Base-by-base conservation (phyloP, 30 jellyfish, hydroid and myxozoan species). In the Catostylus mosaicus region DNA sequence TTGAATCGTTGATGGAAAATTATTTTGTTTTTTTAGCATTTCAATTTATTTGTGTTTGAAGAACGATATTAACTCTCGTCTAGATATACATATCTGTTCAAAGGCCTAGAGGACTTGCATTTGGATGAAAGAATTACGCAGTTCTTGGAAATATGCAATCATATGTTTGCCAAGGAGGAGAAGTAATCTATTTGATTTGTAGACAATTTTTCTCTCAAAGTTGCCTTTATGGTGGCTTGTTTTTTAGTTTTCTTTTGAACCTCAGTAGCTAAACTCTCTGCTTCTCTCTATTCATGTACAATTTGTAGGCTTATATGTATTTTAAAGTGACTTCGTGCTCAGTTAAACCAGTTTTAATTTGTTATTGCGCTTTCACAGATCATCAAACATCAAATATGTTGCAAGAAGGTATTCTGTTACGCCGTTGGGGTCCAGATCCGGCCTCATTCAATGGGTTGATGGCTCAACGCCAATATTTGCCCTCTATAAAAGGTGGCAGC, bases 371-470 rank as follows among this genome's bases (percentile, higher is more conserved):
- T 27, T 30, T 82, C 52, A 35, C 22, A 93, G 99, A 78, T 88
- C 99, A 7, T 40, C 74, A 30, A 84, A 78, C 68, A 72, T 50
- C 50, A 68, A 79, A 48, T 88, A 27, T 35, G 46, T 57, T 50
- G 99, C 99, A 0, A 71, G 97, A 35, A 90, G 95, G 36, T 94
- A 94, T 85, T 94, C 99, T 1, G 99, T 94, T 29, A 94, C 99
- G 6, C 99, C 99, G 1, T 81, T 94, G 14, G 99, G 99, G 37
- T 96, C 99, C 19, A 77, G 99, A 23, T 94, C 99, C 29, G 99
- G 99, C 23, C 75, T 94, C 7, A 94, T 94, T n/a, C 99, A 94
- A 66, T 94, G 99, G 99, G 99, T 94, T n/a, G 99, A 94, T 78
- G 99, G 99, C 23, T 96, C 99, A 33, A 94, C 99, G 51, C 99